Conservation (phyloP, 2,888 invertebrate species). For the Meghimatium bilineatum region DNA sequence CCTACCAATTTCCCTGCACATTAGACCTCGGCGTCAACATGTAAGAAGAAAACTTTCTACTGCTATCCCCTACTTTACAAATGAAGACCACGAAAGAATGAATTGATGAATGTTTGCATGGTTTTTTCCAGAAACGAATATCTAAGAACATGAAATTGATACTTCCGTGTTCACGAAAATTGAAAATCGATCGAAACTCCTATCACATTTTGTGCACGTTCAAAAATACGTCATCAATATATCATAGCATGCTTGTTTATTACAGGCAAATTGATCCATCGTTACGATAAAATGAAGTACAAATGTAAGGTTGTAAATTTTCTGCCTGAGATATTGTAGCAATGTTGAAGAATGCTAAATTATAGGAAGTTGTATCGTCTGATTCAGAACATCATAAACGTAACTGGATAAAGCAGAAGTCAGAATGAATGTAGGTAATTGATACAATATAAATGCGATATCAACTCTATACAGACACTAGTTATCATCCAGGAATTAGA, state of each 20-base stretch:
- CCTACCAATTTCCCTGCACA: no score
- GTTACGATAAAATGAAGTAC: background rate
- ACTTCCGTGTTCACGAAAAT: background rate
- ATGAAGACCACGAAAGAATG: no score
- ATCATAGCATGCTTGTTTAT: background rate
- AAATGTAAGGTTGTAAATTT: background rate
- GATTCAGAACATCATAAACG: background rate
- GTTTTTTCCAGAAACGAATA: background rate
- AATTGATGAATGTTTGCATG: background rate
- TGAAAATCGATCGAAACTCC: background rate
- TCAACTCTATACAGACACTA: no score
- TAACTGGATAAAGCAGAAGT: background rate
- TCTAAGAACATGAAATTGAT: background rate
- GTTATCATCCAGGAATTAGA: no score
- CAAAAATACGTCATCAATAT: background rate
- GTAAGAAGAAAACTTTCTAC: no score
- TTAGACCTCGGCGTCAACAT: no score
- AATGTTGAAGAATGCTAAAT: background rate
- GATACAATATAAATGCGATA: no score
- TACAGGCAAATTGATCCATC: background rate
- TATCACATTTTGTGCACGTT: background rate
- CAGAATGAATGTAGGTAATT: no score
- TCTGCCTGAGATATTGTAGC: background rate
- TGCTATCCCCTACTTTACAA: no score
- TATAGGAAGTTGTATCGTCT: background rate